Conservation (phyloP, 2,888 invertebrate species). For the Dryobotodes eremita region DNA sequence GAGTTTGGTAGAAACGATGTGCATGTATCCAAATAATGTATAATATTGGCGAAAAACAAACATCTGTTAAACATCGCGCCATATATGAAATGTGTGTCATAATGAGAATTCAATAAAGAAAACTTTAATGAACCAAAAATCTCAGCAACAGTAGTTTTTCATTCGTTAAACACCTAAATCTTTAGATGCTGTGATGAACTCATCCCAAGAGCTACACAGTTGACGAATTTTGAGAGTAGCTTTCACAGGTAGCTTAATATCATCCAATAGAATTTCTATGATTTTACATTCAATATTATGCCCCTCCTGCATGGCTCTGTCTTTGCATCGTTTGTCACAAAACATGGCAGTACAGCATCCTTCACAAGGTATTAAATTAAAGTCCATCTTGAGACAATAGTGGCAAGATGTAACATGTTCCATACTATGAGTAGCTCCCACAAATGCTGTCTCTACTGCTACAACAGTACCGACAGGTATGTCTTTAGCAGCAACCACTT, state of each 20-base stretch:
- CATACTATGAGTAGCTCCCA: not conserved
- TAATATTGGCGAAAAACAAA: conserved; percentile 31
- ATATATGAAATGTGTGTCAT: conserved; percentile 39
- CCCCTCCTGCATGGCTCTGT: conserved; percentile 38
- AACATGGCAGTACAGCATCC: conserved; percentile 40
- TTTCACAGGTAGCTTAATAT: conserved; percentile 22
- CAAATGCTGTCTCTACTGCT: conserved; percentile 42
- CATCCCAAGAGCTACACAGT: conserved; percentile 53
- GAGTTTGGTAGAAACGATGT: conserved; percentile 44
- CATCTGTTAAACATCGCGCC: conserved; percentile 35
- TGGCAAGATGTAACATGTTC: conserved; percentile 25
- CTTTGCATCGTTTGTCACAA: conserved; percentile 40
- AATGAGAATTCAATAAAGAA: conserved; percentile 40
- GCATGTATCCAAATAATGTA: conserved; percentile 37
- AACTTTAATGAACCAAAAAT: conserved; percentile 47
- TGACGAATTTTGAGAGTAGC: conserved; percentile 44
- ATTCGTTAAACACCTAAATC: conserved; percentile 32
- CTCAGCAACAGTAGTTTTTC: conserved; percentile 28
- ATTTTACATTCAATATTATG: conserved; percentile 50
- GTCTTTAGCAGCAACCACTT: conserved; percentile 48
- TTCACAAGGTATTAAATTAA: conserved; percentile 48
- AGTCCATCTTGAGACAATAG: conserved; percentile 43
- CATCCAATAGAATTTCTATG: not conserved
- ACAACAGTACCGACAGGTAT: conserved; percentile 44
- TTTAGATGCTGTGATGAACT: conserved; percentile 49